Evolutionary conservation across 1,140 invertebrate genomes (phyloP).

Genomic region (Drosophila navojoa): DNA sequence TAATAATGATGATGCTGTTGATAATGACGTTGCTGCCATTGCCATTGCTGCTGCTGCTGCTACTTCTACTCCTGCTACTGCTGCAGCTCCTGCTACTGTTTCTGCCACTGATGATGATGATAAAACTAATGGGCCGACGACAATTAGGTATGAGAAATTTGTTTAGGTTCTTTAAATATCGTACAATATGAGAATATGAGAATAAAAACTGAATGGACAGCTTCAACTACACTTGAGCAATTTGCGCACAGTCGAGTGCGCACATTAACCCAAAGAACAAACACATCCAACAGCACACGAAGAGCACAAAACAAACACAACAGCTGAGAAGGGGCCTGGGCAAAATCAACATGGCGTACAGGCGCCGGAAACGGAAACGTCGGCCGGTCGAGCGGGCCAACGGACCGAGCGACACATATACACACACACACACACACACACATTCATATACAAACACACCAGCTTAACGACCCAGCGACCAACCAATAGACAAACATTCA

Average conservation of each 20-base stretch:
- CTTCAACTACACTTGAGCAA: conserved; percentile 81
- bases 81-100: background rate
- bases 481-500: conserved; percentile 68
- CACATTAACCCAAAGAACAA: conserved; percentile 71
- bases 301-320: conserved; percentile 54
- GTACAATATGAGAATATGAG: conserved; percentile 37
- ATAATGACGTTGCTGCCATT: conserved; percentile 26
- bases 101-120: conserved; percentile 53
- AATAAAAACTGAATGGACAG: conserved; percentile 56
- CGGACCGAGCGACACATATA: background rate
- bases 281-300: conserved; percentile 22
- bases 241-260: conserved; percentile 80
- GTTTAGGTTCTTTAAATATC: conserved; percentile 47
- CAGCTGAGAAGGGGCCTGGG: conserved; percentile 36
- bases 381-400: conserved; percentile 45
- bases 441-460: too few species aligned
- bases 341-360: conserved; percentile 79
- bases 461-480: conserved; percentile 8
- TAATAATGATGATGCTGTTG: conserved; percentile 50
- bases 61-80: too few species aligned
- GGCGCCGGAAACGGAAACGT: conserved; percentile 77
- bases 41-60: conserved; percentile 19
- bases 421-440: too few species aligned
- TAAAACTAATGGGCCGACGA: conserved; percentile 71
- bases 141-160: conserved; percentile 73